Conservation (phyloP, 2,797 vertebrate species). For the Coluber constrictor region DNA sequence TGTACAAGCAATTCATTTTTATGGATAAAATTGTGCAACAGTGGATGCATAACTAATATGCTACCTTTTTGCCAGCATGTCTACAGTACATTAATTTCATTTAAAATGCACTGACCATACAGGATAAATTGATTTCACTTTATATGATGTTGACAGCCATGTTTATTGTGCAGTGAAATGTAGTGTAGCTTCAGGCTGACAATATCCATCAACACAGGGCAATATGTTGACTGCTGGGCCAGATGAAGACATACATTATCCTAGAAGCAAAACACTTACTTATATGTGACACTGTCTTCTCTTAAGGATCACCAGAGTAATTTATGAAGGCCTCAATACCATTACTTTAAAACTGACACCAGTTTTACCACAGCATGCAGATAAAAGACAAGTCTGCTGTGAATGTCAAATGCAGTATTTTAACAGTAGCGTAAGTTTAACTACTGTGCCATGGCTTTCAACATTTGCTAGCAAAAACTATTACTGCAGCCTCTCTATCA, state of each 20-base stretch:
- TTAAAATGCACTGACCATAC: constrained; percentile 96
- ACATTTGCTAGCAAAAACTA: constrained; percentile 47
- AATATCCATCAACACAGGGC: constrained; percentile 96
- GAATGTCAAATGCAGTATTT: constrained; percentile 65
- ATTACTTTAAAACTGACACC: constrained; percentile 96
- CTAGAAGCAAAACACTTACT: constrained; percentile 86
- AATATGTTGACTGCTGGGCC: constrained; percentile 97
- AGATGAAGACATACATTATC: constrained; percentile 99
- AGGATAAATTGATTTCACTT: constrained; percentile 99
- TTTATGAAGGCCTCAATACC: constrained; percentile 87
- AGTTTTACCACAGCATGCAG: constrained; percentile 88
- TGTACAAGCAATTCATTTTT: constrained; percentile 45
- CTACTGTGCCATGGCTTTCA: constrained; percentile 61
- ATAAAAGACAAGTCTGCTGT: constrained; percentile 81
- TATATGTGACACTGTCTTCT: constrained; percentile 86
- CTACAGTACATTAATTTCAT: constrained; percentile 99
- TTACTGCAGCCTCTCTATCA: constrained; percentile 33
- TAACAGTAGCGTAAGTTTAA: constrained; percentile 61
- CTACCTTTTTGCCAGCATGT: constrained; percentile 79
- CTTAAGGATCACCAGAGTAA: constrained; percentile 83
- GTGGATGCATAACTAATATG: constrained; percentile 86
- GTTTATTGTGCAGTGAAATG: constrained; percentile 99
- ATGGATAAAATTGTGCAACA: constrained; percentile 62
- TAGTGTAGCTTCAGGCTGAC: constrained; percentile 92
- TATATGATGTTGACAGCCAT: constrained; percentile 97